Percentiles rank a stretch among this genome's conserved stretches.
Conservation (phyloP, 1,140 invertebrate species). For the Octopus bimaculoides region DNA sequence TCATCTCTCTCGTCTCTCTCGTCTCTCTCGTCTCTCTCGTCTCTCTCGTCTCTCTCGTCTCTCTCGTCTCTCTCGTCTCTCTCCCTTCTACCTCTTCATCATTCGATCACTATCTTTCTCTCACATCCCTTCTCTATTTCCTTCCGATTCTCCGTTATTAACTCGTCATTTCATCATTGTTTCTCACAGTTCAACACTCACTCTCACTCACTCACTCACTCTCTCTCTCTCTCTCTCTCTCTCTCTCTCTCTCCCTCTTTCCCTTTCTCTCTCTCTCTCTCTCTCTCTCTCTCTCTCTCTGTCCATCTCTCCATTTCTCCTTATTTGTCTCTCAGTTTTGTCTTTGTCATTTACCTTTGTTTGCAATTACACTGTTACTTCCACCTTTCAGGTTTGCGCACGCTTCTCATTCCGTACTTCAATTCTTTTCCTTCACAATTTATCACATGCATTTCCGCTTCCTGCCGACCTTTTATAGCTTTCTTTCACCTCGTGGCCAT, state of each 20-base stretch:
- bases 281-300: neutral
- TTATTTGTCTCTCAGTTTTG: neutral
- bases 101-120: neutral
- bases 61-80: slow-evolving; percentile 1
- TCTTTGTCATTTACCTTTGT: no score
- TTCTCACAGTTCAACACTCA: neutral
- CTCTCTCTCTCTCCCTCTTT: neutral
- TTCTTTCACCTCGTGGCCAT: no score
- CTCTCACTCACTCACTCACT: neutral
- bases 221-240: neutral
- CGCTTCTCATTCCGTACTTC: no score
- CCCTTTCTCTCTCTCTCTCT: neutral
- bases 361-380: no score
- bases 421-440: no score
- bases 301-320: neutral
- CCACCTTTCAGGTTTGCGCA: no score
- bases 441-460: no score
- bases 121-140: neutral
- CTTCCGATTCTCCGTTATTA: neutral
- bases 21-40: neutral
- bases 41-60: neutral
- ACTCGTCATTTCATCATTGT: neutral
- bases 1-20: neutral
- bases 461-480: no score
- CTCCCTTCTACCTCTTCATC: neutral